Percentiles rank a stretch among this genome's conserved stretches.
phyloP scores from a whole-genome alignment of 2,888 invertebrate genomes.

The Drosophila flavopinicola region DNA sequence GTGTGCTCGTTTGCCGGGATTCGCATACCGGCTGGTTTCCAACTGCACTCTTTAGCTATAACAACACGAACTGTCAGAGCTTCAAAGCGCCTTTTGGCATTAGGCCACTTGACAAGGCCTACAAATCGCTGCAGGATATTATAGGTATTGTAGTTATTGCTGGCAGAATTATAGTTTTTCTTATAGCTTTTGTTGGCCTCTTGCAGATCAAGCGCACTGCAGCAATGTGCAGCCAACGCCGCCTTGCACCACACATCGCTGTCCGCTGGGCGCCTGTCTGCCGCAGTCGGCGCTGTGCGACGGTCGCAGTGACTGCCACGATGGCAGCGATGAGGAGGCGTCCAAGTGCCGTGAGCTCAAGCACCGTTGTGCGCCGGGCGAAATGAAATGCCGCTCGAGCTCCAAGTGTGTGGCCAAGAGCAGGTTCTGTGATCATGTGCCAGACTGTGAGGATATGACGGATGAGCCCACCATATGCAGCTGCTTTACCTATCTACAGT shows the following conservation, averaged over 20 bases:
- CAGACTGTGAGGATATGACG: slow-evolving; percentile 89
- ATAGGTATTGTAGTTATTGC: slow-evolving; percentile 73
- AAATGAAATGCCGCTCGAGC: slow-evolving; percentile 88
- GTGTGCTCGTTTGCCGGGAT: slow-evolving; percentile 88
- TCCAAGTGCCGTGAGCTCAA: slow-evolving; percentile 71
- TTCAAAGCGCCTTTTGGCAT: slow-evolving; percentile 74
- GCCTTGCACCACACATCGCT: slow-evolving; percentile 87
- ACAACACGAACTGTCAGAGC: slow-evolving; percentile 84
- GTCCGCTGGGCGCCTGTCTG: slow-evolving; percentile 89
- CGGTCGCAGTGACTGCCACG: slow-evolving; percentile 88
- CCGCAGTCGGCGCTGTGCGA: slow-evolving; percentile 87
- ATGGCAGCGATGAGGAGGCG: slow-evolving; percentile 88
- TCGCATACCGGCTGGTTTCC: slow-evolving; percentile 89
- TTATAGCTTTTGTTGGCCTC: too few species aligned
- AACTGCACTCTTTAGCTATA: slow-evolving; percentile 87
- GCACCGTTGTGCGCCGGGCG: slow-evolving; percentile 86
- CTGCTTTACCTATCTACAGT: slow-evolving; percentile 88
- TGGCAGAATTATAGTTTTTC: too few species aligned
- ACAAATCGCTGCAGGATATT: slow-evolving; percentile 72
- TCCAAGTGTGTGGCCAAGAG: slow-evolving; percentile 89
- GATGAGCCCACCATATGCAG: slow-evolving; percentile 89
- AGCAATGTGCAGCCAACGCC: slow-evolving; percentile 60
- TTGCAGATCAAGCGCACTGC: slow-evolving; percentile 76
- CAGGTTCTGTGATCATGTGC: slow-evolving; percentile 88
- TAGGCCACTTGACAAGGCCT: slow-evolving; percentile 69